phyloP scores from a whole-genome alignment of 2,888 invertebrate genomes.

The Suillia variegata region DNA sequence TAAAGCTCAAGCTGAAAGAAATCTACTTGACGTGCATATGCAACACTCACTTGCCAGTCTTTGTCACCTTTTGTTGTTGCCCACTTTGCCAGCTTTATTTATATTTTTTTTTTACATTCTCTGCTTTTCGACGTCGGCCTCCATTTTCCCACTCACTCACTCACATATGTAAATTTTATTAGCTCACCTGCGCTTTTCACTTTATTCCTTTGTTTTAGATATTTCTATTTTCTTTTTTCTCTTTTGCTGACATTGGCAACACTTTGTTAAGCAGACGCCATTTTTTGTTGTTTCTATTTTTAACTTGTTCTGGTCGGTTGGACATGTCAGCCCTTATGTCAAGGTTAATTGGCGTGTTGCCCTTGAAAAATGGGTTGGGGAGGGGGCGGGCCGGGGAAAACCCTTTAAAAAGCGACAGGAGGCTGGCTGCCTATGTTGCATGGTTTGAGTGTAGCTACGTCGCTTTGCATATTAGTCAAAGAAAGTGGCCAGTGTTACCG shows the following conservation, averaged over 20 bases:
- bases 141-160: neutral
- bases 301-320: neutral
- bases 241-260: neutral
- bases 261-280: neutral
- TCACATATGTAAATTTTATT: neutral
- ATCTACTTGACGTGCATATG: no score
- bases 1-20: no score
- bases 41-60: neutral
- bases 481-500: no score
- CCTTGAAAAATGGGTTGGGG: no score
- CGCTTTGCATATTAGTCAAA: no score
- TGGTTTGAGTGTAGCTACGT: no score
- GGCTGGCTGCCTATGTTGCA: no score
- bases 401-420: no score
- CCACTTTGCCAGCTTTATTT: neutral
- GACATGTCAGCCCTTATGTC: neutral
- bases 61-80: neutral
- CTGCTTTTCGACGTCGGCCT: neutral
- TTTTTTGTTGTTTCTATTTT: neutral
- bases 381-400: no score
- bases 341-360: conserved; percentile 1
- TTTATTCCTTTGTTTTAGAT: neutral
- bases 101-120: neutral
- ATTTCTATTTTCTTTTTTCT: neutral
- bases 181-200: neutral